phyloP scores from a whole-genome alignment of 2,888 invertebrate genomes.

The Dicyrtoma fusca region DNA sequence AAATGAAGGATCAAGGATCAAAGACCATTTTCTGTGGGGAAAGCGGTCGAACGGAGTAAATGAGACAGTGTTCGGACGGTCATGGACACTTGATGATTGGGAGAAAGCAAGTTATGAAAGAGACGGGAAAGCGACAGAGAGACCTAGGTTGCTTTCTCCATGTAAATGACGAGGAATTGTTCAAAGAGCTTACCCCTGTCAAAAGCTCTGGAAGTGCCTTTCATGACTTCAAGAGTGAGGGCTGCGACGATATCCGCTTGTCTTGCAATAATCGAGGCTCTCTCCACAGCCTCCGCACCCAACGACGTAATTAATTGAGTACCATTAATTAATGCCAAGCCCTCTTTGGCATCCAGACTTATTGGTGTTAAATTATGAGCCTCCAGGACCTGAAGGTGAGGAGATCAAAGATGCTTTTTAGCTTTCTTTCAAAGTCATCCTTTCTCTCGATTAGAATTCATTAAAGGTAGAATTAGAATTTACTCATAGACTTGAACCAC shows the following conservation, averaged over 20 bases:
- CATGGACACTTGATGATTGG: not conserved
- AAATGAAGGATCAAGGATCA: too few species aligned
- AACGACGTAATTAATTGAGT: constrained; percentile 70
- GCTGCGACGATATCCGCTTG: constrained; percentile 70
- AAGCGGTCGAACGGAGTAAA: too few species aligned
- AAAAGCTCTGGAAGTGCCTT: constrained; percentile 69
- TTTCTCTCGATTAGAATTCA: not conserved
- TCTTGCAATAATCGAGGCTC: constrained; percentile 65
- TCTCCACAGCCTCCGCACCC: constrained; percentile 68
- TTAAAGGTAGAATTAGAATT: not conserved
- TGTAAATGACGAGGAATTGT: not conserved
- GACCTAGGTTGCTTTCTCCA: not conserved
- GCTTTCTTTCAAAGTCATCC: not conserved
- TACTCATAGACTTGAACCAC: too few species aligned
- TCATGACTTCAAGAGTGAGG: constrained; percentile 68
- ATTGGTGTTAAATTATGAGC: constrained; percentile 65
- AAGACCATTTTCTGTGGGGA: too few species aligned
- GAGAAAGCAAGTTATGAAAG: too few species aligned
- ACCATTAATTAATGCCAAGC: constrained; percentile 69
- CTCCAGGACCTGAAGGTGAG: constrained; percentile 62
- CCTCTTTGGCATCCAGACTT: constrained; percentile 67
- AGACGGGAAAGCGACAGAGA: too few species aligned
- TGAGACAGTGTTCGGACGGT: too few species aligned
- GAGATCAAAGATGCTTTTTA: constrained; percentile 33
- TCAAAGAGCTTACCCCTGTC: constrained; percentile 62